Percentiles rank a stretch among this genome's conserved stretches.
phyloP scores from a whole-genome alignment of 2,797 vertebrate genomes.

The Enteromius anoplus region DNA sequence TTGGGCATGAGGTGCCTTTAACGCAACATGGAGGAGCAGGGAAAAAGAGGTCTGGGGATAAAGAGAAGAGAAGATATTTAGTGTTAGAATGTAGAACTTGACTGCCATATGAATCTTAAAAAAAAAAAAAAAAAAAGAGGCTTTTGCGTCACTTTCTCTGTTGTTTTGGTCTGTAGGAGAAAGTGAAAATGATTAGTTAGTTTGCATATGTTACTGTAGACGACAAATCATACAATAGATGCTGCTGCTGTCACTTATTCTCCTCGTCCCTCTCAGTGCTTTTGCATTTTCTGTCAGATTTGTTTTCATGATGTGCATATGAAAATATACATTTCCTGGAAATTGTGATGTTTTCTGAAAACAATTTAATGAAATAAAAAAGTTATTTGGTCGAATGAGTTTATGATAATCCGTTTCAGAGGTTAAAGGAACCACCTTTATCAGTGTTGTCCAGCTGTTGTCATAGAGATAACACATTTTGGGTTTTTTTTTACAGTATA shows the following conservation, averaged over 20 bases:
- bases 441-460: conserved; percentile 70
- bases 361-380: not conserved
- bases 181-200: conserved; percentile 45
- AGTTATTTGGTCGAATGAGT: conserved; percentile 19
- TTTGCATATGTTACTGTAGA: conserved; percentile 36
- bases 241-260: conserved; percentile 39
- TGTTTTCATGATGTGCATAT: conserved; percentile 23
- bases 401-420: conserved; percentile 13
- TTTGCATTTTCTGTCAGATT: conserved; percentile 36
- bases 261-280: conserved; percentile 34
- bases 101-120: conserved; percentile 6
- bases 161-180: conserved; percentile 48
- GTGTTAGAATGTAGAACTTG: conserved; percentile 35
- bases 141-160: conserved; percentile 35
- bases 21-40: conserved; percentile 64
- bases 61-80: conserved; percentile 40
- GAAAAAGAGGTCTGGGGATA: conserved; percentile 38
- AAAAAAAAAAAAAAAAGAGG: conserved; percentile 29
- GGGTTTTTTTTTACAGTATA: conserved; percentile 87
- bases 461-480: conserved; percentile 70
- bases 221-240: conserved; percentile 30
- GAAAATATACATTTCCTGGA: conserved; percentile 14
- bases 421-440: not conserved
- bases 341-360: conserved; percentile 42
- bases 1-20: conserved; percentile 88